Conservation (phyloP, 2,888 invertebrate genomes). For the Amphiduros pacificus region DNA sequence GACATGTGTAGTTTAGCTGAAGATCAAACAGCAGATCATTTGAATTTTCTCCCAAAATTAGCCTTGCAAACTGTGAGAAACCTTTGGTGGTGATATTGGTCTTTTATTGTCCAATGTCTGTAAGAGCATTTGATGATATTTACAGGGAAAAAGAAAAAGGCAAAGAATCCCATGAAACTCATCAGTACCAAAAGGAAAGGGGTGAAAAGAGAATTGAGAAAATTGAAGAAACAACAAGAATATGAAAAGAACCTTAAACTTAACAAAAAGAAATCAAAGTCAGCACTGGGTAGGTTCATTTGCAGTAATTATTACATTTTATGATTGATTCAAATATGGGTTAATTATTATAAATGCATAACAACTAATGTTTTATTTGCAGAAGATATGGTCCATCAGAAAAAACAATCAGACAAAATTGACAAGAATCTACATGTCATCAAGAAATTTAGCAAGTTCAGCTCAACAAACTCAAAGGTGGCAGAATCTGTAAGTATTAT, state of each 20-base stretch:
- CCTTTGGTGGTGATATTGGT: too few species aligned
- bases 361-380: background rate
- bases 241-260: constrained; percentile 12
- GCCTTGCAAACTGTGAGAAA: too few species aligned
- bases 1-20: too few species aligned
- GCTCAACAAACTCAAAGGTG: background rate
- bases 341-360: too few species aligned
- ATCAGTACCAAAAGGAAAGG: constrained; percentile 38
- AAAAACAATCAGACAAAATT: background rate
- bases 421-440: background rate
- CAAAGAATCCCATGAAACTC: constrained; percentile 34
- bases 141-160: constrained; percentile 27
- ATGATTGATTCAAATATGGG: too few species aligned
- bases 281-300: constrained; percentile 21
- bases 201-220: constrained; percentile 35
- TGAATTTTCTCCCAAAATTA: too few species aligned
- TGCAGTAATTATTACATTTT: too few species aligned
- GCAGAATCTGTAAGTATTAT: background rate
- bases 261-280: constrained; percentile 14
- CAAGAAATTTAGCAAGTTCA: background rate
- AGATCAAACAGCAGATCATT: too few species aligned
- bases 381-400: background rate
- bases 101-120: too few species aligned
- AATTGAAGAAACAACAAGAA: constrained; percentile 26
- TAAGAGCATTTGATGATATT: too few species aligned